These are phyloP conservation scores for Campoplex capitator DNA, from an alignment of 2,888 invertebrate species.

Conservation along the genomic window DNA sequence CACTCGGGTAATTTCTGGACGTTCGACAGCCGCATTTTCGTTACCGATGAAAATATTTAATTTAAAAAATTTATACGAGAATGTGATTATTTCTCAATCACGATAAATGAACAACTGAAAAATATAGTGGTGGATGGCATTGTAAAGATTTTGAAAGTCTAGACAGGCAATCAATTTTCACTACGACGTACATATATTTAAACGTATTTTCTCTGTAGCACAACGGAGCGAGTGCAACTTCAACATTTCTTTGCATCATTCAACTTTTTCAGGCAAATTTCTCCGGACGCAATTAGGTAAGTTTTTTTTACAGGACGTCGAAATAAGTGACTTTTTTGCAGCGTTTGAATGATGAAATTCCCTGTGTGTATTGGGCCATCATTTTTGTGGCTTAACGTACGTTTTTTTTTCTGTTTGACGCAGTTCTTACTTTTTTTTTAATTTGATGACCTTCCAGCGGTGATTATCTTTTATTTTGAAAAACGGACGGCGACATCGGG, in stretches of 20 bases:
- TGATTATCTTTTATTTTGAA: neutral
- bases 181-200: neutral
- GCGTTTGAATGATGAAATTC: constrained; percentile 68
- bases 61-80: neutral
- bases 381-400: constrained; percentile 10
- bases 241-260: constrained; percentile 57
- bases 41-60: neutral
- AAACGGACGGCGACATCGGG: neutral
- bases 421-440: neutral
- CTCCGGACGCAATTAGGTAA: constrained; percentile 45
- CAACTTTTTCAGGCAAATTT: constrained; percentile 22
- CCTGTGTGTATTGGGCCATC: constrained; percentile 49
- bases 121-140: neutral
- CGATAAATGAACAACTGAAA: neutral
- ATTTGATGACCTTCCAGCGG: neutral
- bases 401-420: neutral
- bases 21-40: neutral
- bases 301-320: constrained; percentile 4
- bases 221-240: constrained; percentile 27
- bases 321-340: constrained; percentile 18
- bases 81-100: neutral
- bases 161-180: neutral
- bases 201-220: neutral
- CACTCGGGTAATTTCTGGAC: constrained; percentile 30
- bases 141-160: neutral